phyloP scores from a whole-genome alignment of 2,797 vertebrate genomes.

The Eleutherodactylus coqui region DNA sequence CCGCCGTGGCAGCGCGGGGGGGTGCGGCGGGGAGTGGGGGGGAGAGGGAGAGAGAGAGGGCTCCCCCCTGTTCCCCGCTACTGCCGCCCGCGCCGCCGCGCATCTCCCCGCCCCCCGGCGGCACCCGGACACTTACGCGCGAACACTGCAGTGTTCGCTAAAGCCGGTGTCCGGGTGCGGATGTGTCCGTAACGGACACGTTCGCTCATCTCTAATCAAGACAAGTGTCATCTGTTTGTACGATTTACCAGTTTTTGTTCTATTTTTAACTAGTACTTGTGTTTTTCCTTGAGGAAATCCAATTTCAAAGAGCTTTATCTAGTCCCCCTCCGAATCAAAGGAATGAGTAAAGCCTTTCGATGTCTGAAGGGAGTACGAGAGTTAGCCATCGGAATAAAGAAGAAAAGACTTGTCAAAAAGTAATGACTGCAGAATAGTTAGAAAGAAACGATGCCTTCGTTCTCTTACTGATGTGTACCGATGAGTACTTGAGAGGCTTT shows the following conservation, averaged over 20 bases:
- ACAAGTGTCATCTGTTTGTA: conserved; percentile 43
- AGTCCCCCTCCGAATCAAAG: conserved; percentile 38
- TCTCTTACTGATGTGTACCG: conserved; percentile 51
- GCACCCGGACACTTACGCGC: too few relatives aligned
- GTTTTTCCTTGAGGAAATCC: conserved; percentile 44
- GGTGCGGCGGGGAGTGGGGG: too few relatives aligned
- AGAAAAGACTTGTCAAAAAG: conserved; percentile 44
- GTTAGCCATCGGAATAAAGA: conserved; percentile 30
- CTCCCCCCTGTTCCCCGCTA: too few relatives aligned
- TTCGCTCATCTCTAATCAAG: too few relatives aligned
- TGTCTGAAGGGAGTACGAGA: conserved; percentile 41
- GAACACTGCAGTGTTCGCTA: too few relatives aligned
- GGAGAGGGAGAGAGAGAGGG: too few relatives aligned
- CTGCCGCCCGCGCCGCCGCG: too few relatives aligned
- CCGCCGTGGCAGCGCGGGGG: too few relatives aligned
- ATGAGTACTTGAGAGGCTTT: conserved; percentile 41
- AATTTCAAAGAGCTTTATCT: conserved; percentile 46
- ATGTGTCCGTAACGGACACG: too few relatives aligned
- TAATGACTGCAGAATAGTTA: conserved; percentile 31
- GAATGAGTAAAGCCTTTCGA: conserved; percentile 18
- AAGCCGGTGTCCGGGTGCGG: too few relatives aligned
- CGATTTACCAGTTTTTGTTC: conserved; percentile 47
- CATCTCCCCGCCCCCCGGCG: too few relatives aligned
- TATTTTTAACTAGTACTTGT: conserved; percentile 51
- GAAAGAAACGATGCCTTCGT: conserved; percentile 32